Evolutionary conservation across 2,797 vertebrate genomes (phyloP), one percentile per base, ranked within the genome.

Genomic region (Ctenopoma kingsleyae): DNA sequence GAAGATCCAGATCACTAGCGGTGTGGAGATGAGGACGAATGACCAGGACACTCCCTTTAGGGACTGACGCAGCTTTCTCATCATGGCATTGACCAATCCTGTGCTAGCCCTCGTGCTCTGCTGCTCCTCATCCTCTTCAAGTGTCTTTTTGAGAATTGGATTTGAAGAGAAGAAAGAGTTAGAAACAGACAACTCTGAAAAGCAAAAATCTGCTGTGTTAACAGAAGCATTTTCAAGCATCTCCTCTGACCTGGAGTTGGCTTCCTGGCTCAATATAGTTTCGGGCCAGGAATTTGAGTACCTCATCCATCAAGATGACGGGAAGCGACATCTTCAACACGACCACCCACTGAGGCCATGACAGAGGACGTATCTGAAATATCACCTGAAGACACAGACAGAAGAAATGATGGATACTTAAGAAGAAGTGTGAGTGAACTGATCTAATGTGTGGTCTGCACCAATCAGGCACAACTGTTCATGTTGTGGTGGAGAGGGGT

Each of bases 241-340:
- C 11, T 57, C n/a, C 6, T 36, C 82, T 75, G 5, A 91, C 87
- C 87, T 85, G 83, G 3, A 91, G 41, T 63, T 91, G 89, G 57
- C 57, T 90, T 46, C 93, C 91, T 0, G 92, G 93, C 66, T 95
- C 94, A 0, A 95, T 93, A 67, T 93, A 95, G 80, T 92, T 94
- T 10, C 95, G 89, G 38, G 95, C 95, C 44, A 95, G 60, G 43
- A 95, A 94, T 78, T 95, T 95, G 5, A 95, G 91, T 1, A 82
- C 91, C 82, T 95, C 95, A 5, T 95, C 95, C 91, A 95, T 92
- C 6, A 95, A 41, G 71, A 95, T 95, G 75, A 95, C 95, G 4
- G 95, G 95, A 43, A 95, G 91, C 0, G 95, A 95, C 93, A 95
- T 92, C 89, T 95, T 95, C 41, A 95, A 23, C 16, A 95, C 95